A percentile compares a stretch with the other conserved stretches of the same genome.
These are phyloP conservation scores for Mus spretus DNA, from an alignment of 2,797 vertebrate species.

Conservation along the genomic window DNA sequence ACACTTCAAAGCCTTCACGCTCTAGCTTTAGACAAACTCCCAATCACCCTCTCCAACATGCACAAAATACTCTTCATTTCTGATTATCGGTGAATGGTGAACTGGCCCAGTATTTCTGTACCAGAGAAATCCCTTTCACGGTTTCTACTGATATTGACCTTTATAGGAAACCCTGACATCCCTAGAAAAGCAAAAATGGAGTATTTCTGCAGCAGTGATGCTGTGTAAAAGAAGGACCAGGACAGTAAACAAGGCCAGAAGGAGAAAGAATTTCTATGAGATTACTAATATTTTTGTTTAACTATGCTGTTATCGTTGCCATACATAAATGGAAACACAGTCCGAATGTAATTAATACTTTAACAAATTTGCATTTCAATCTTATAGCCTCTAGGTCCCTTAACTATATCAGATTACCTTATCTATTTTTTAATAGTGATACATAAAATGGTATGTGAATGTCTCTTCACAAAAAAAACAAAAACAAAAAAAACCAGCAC, in stretches of 20 bases:
- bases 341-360: neutral
- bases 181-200: neutral
- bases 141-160: neutral
- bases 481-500: neutral
- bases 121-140: neutral
- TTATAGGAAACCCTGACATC: neutral
- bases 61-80: neutral
- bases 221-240: neutral
- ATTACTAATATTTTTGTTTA: neutral
- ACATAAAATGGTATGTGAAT: neutral
- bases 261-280: neutral
- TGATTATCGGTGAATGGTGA: neutral
- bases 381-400: neutral
- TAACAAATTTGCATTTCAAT: neutral
- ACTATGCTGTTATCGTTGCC: neutral
- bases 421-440: neutral
- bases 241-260: no score
- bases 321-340: slow-evolving; percentile 3
- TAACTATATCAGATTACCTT: neutral
- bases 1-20: neutral
- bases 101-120: neutral
- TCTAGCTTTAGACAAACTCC: neutral
- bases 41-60: neutral
- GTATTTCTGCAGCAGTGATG: neutral
- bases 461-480: neutral